A percentile compares a stretch with the other conserved stretches of the same genome.
phyloP scores from a whole-genome alignment of 2,888 invertebrate genomes.

The Odontocolon sp. region DNA sequence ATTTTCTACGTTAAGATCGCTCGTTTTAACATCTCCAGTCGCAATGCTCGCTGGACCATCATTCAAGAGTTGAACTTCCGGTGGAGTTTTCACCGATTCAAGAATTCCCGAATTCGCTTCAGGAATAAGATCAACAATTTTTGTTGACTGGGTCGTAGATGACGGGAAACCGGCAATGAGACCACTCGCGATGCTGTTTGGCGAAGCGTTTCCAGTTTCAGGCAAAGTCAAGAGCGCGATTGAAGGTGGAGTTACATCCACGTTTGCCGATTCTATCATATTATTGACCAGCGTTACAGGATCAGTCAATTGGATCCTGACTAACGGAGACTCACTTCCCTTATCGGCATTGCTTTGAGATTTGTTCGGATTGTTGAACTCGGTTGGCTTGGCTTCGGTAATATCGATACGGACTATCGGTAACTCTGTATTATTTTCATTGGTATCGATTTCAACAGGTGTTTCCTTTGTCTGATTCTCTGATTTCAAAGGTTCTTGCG shows the following conservation, averaged over 20 bases:
- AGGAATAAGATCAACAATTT: neutral
- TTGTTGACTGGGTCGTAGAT: slow-evolving; percentile 41
- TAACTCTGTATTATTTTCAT: slow-evolving; percentile 59
- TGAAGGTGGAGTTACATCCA: slow-evolving; percentile 39
- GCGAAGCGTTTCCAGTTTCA: slow-evolving; percentile 45
- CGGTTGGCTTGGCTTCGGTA: slow-evolving; percentile 57
- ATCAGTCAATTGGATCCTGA: slow-evolving; percentile 69
- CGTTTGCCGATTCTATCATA: slow-evolving; percentile 65
- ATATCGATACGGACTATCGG: slow-evolving; percentile 69
- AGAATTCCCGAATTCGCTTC: neutral
- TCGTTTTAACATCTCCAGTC: neutral
- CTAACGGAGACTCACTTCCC: slow-evolving; percentile 66
- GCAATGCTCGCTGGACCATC: slow-evolving; percentile 11
- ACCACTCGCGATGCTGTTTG: slow-evolving; percentile 69
- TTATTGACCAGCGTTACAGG: slow-evolving; percentile 68
- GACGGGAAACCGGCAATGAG: slow-evolving; percentile 73
- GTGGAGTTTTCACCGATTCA: slow-evolving; percentile 19
- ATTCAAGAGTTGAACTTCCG: slow-evolving; percentile 18
- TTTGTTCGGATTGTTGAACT: slow-evolving; percentile 40
- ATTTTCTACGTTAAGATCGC: neutral
- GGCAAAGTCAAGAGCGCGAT: slow-evolving; percentile 62
- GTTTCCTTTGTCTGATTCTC: slow-evolving; percentile 13
- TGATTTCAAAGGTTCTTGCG: neutral
- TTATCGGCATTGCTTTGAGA: slow-evolving; percentile 35
- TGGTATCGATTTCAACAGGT: neutral